These are phyloP conservation scores for Malurus cyaneus DNA, from an alignment of 2,113 vertebrate genomes.

Conservation along the genomic window DNA sequence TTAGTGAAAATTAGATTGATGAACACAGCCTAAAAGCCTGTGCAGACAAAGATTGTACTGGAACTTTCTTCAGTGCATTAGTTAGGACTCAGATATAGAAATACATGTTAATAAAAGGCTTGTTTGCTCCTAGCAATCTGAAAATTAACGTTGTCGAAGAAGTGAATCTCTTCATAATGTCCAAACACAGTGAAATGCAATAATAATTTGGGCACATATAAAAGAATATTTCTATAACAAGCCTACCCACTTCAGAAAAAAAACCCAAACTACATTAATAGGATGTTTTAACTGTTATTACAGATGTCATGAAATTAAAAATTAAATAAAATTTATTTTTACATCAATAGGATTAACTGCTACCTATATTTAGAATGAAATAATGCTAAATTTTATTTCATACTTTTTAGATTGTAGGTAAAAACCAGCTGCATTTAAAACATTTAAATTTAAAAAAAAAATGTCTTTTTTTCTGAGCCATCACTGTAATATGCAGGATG, in stretches of 20 bases:
- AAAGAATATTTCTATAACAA: not conserved
- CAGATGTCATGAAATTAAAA: not conserved
- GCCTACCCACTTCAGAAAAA: not conserved
- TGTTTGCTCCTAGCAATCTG: not conserved
- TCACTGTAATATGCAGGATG: not conserved
- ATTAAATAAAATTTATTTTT: not conserved
- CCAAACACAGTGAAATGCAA: not conserved
- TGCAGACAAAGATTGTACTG: not conserved
- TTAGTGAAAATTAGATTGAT: slow-evolving; percentile 15
- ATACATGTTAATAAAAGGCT: not conserved
- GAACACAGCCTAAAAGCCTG: slow-evolving; percentile 21
- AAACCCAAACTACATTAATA: not conserved
- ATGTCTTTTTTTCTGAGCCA: not conserved
- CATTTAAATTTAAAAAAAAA: not conserved
- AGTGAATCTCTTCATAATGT: not conserved
- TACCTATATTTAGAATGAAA: not conserved
- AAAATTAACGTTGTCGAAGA: not conserved
- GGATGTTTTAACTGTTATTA: not conserved
- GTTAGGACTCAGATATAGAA: not conserved
- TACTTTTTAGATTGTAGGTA: not conserved
- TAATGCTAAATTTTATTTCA: not conserved
- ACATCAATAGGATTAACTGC: not conserved
- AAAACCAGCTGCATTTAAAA: not conserved
- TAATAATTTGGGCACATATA: not conserved
- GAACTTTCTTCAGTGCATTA: not conserved